These are phyloP conservation scores for Pangasius krempfi DNA, from an alignment of 2,797 vertebrate genomes.

Conservation along the genomic window DNA sequence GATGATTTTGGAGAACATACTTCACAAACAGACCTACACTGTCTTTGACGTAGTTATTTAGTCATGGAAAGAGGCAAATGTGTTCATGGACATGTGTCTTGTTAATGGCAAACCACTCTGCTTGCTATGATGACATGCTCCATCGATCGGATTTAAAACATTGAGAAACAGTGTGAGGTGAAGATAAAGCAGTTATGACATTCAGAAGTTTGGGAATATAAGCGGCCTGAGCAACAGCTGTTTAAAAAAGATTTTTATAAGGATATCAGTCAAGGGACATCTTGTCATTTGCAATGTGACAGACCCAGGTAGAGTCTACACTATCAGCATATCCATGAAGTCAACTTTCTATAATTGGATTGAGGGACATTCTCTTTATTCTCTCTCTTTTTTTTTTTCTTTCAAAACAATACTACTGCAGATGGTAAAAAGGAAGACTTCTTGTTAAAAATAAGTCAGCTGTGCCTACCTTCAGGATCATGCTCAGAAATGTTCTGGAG, in stretches of 20 bases:
- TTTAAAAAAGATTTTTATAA: background rate
- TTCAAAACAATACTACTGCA: background rate
- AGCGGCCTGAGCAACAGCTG: background rate
- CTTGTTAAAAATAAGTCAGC: background rate
- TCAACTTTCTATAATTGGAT: background rate
- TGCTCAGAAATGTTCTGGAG: slow-evolving; percentile 81
- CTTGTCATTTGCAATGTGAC: background rate
- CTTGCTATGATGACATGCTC: background rate
- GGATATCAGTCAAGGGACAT: background rate
- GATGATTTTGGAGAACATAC: background rate
- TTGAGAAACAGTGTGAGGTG: background rate
- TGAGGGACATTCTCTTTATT: background rate
- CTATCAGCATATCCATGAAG: background rate
- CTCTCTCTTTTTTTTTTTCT: background rate
- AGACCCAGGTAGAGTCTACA: background rate
- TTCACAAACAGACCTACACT: background rate
- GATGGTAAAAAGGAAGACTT: background rate
- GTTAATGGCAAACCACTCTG: background rate
- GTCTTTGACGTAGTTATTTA: background rate
- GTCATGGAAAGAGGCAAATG: background rate
- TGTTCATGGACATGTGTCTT: background rate
- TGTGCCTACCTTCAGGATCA: slow-evolving; percentile 72
- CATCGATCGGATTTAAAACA: background rate
- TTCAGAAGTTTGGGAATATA: background rate
- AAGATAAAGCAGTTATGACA: background rate